Conservation (phyloP, 2,797 vertebrate genomes). For the Eulemur rubriventer region DNA sequence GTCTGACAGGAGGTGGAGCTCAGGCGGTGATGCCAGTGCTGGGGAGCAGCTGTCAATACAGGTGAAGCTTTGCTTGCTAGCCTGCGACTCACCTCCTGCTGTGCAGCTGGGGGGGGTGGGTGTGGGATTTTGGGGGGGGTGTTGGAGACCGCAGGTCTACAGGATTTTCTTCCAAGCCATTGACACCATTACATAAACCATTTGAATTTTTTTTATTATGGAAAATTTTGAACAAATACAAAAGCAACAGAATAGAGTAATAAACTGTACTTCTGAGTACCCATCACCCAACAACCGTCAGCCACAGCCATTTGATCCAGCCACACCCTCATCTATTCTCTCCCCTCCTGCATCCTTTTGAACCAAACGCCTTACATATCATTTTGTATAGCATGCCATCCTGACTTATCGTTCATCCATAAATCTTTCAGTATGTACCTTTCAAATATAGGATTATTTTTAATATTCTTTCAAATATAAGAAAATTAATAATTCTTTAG, state of each 20-base stretch:
- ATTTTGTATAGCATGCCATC: neutral
- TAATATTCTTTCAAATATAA: neutral
- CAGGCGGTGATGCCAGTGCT: too few relatives aligned
- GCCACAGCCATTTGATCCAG: neutral
- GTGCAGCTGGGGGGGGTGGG: too few relatives aligned
- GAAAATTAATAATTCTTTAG: neutral
- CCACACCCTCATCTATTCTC: neutral
- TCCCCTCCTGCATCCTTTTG: neutral
- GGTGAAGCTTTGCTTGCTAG: too few relatives aligned
- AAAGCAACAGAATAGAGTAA: neutral
- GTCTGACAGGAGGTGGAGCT: too few relatives aligned
- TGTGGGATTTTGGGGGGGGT: too few relatives aligned
- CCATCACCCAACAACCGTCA: neutral
- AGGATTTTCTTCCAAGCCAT: neutral
- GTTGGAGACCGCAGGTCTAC: neutral
- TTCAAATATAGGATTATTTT: conserved; percentile 20
- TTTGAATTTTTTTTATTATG: neutral
- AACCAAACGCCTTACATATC: neutral
- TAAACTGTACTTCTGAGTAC: neutral
- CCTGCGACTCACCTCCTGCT: too few relatives aligned
- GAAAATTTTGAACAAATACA: neutral
- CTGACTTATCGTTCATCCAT: neutral
- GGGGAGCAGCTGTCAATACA: too few relatives aligned
- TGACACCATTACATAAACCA: neutral
- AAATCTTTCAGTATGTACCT: neutral